Percentiles rank a stretch among this genome's conserved stretches.
Evolutionary conservation across 2,113 vertebrate species (phyloP).

Genomic region (Grus americana): DNA sequence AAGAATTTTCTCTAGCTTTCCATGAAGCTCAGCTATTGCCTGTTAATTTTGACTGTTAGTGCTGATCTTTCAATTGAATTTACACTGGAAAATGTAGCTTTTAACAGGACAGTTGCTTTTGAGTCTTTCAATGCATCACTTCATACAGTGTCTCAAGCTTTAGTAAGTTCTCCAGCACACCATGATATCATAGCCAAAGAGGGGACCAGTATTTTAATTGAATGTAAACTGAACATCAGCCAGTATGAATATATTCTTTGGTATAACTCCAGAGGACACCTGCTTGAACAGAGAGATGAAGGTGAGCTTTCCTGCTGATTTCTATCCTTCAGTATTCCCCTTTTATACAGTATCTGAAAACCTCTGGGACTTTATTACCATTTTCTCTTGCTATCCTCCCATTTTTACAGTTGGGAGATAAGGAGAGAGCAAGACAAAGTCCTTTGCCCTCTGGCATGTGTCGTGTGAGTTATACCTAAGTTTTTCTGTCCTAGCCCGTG

Average conservation of each 20-base stretch:
- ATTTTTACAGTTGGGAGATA: not conserved
- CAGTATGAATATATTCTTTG: slow-evolving; percentile 77
- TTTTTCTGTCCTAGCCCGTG: not conserved
- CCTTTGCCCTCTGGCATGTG: not conserved
- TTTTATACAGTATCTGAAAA: not conserved
- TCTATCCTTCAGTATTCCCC: not conserved
- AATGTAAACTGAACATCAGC: slow-evolving; percentile 82
- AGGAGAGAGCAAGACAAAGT: not conserved
- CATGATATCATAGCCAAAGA: slow-evolving; percentile 84
- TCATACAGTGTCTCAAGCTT: slow-evolving; percentile 26
- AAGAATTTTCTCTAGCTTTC: slow-evolving; percentile 47
- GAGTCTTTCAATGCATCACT: slow-evolving; percentile 63
- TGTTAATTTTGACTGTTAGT: slow-evolving; percentile 63
- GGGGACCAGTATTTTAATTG: slow-evolving; percentile 81
- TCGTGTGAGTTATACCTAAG: not conserved
- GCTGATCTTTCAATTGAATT: slow-evolving; percentile 52
- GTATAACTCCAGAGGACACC: slow-evolving; percentile 87
- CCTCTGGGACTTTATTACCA: not conserved
- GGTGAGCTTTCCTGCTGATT: slow-evolving; percentile 70
- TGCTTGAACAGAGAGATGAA: slow-evolving; percentile 66
- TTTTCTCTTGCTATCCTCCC: not conserved
- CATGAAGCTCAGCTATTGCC: slow-evolving; percentile 76
- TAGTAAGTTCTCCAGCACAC: slow-evolving; percentile 52
- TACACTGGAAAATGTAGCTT: slow-evolving; percentile 68
- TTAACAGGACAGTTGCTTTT: slow-evolving; percentile 17